Evolutionary conservation across 2,888 invertebrate genomes (phyloP), one percentile per base, ranked within the genome.

Genomic region (Quadroppia sp.): DNA sequence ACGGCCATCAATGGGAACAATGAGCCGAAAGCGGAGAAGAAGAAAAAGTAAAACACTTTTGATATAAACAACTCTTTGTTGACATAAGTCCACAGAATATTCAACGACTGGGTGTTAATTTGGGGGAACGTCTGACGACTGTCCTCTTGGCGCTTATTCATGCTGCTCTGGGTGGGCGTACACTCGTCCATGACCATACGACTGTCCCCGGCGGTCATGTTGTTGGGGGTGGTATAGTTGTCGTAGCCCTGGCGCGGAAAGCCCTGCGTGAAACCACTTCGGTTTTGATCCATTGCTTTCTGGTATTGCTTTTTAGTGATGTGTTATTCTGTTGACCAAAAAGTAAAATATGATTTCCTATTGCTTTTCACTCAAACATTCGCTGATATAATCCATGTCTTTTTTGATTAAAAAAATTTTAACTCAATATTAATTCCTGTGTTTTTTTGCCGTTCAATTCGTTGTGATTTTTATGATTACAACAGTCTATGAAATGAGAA

Each of bases 31-130:
- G 98, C 97, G 56, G 97, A 94, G 84, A 97, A 99, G 85, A 98
- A 99, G 87, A 97, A 97, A 85, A 99, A 97, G 83, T 99, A 99
- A 84, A 99, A 99, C 28, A 93, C 90, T 84, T 99, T 98, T 79
- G 95, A 94, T 73, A 95, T 90, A 78, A 98, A 87, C 72, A 99
- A 85, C 83, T 96, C 94, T 50, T 64, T 61, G 71, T 76, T 71
- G 75, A 74, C 69, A 32, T 70, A 42, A 42, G 50, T 56, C 71
- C 69, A 61, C 23, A 74, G 36, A 40, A 61, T 61, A 32, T 61
- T 30, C 32, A 61, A 17, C 13, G 56, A 59, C 6, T 61, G 30
- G 1, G n/a, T 32, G 32, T 61, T 61, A 61, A 32, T 61, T 4
- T 6, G 15, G 17, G 30, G 30, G 4, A 61, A 32, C n/a, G 61